Evolutionary conservation across 2,797 vertebrate species (phyloP), one percentile per base, ranked within the genome.

Genomic region (Propithecus perrieri): DNA sequence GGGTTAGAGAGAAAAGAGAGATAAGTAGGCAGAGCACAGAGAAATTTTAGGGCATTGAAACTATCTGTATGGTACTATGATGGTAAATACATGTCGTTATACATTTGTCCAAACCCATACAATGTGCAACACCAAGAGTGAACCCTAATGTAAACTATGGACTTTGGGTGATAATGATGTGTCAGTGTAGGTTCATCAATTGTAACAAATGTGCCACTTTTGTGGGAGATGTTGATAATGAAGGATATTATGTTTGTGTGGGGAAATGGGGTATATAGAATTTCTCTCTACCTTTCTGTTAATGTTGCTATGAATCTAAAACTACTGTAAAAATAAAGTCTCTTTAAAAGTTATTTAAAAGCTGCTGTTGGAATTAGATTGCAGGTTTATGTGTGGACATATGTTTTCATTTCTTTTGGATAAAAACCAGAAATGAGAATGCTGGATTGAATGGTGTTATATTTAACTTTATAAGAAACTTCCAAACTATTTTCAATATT

Each of bases 221-320:
- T 3, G 2, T 65, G 17, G 48, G 9, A 2, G 18, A 41, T 41
- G 8, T 38, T 33, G 18, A 30, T 61, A 22, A 38, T 24, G 10
- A 24, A 11, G 15, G 50, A 91, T 8, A 17, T 15, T 28, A 22
- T 13, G 4, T 3, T 8, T 35, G 4, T 46, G 24, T 20, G 30
- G 33, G 48, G 28, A 7, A 33, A 18, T 13, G 9, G 14, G 0
- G 18, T 33, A 10, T 5, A 3, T 17, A 20, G 1, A 7, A 12
- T 59, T 15, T 15, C 7, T 78, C 26, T 35, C 4, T 69, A 26
- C 10, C 13, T 4, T 17, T 57, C 46, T 57, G 5, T 30, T 28
- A 69, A 20, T 59, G 67, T 46, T 38, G 6, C 33, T 46, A 13
- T 59, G 61, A 89, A 41, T 7, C 9, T 59, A 90, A 90, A 85